Evolutionary conservation across 1,140 invertebrate genomes (phyloP), one percentile per base, ranked within the genome.

Genomic region (Calycopis cecrops): DNA sequence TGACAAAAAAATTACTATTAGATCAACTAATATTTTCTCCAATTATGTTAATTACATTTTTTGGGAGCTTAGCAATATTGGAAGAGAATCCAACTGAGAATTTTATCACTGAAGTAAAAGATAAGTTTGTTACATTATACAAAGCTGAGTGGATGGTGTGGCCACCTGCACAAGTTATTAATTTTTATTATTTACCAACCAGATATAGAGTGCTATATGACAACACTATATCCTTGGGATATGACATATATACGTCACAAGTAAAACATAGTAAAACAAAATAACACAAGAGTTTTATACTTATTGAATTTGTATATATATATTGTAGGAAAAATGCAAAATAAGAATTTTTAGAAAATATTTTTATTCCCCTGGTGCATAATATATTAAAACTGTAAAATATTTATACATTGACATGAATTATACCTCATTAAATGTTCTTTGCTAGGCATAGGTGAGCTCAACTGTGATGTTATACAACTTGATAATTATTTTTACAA

Each of bases 11-110:
- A 88, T 92, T 98, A 34, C 37, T 96, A 9, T 77, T 96, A 16
- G 97, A 99, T 87, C 97, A 99, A 86, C 63, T 96, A 35, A 84
- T 98, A 61, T 95, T 95, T 74, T 97, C 96, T 10, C 97, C 97
- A 1, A 76, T 97, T 10, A 93, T 93, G 71, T 95, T 98, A 54
- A 79, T 91, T 9, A 90, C 91, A 3, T 97, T 97, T 73, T 96
- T 98, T 76, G 70, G 92, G 35, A 94, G 95, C 52, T 79, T 96
- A 54, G 93, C 91, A 0, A 53, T 94, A 7, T 80, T 97, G 57
- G 95, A 96, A 88, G 85, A 90, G 10, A 88, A 89, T 57, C 90
- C 90, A 10, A 79, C 88, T 11, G 62, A 89, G 44, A 91, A 94
- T 75, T 91, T 95, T 59, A 90, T 91, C 63, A 72, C 89, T 17